Percentiles rank a stretch among this genome's conserved stretches.
These are phyloP conservation scores for Nemoura dubitans DNA, from an alignment of 2,888 invertebrate species.

Conservation along the genomic window DNA sequence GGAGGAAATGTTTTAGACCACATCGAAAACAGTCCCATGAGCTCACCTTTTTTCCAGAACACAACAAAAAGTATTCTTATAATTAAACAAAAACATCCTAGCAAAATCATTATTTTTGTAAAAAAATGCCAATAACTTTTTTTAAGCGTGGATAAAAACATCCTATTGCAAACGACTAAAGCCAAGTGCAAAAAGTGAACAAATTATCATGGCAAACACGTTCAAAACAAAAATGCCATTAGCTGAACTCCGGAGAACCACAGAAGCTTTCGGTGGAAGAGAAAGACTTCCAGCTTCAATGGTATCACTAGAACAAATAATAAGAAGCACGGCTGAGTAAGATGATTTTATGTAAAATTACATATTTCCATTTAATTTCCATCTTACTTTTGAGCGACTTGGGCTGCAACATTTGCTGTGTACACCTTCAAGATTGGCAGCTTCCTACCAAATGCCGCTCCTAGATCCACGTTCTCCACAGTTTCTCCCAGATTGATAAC, in stretches of 20 bases:
- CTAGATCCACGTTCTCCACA: background rate
- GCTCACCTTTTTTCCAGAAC: too few relatives aligned
- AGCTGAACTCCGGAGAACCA: background rate
- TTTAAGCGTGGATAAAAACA: too few relatives aligned
- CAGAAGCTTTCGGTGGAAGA: background rate
- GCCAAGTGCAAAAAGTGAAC: background rate
- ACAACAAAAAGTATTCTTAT: too few relatives aligned
- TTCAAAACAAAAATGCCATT: background rate
- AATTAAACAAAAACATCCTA: too few relatives aligned
- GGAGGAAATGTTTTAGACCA: too few relatives aligned
- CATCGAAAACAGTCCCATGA: too few relatives aligned
- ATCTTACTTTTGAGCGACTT: background rate
- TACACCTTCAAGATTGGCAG: background rate
- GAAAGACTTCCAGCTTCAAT: background rate
- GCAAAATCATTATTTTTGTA: too few relatives aligned
- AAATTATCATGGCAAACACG: background rate
- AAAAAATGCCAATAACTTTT: too few relatives aligned
- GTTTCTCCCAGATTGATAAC: conserved; percentile 22
- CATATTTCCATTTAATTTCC: too few relatives aligned
- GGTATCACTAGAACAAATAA: background rate
- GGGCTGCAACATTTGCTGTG: background rate
- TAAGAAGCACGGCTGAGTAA: background rate
- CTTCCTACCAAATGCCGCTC: background rate
- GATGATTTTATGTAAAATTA: too few relatives aligned
- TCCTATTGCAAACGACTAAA: background rate